Evolutionary conservation across 1,140 invertebrate species (phyloP), one percentile per base, ranked within the genome.

Genomic region (Drosophila kohkoa): DNA sequence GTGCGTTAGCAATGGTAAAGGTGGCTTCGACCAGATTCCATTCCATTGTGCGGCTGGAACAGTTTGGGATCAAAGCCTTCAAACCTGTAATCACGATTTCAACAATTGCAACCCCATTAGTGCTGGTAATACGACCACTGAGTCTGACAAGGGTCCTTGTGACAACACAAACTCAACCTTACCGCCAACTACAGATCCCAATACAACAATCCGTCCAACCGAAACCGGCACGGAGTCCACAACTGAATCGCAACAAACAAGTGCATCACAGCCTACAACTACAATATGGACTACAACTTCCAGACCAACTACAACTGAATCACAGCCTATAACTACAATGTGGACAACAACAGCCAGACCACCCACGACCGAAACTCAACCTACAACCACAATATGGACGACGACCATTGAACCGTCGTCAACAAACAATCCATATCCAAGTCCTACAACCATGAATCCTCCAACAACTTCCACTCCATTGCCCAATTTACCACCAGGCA

Each of bases 31-130:
- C 1, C 93, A 93, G 77, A 94, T 95, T 79, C 93, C 95, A 49
- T 96, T 95, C 83, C 92, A 92, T 54, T 96, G 95, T 82, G 95
- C 93, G 1, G 83, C 91, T 16, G 95, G 95, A 68, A 96, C 95
- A 1, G 94, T 95, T 32, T 96, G 95, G 95, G 95, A 96, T 91
- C 92, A 93, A 60, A 76, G 93, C 1, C 76, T 93, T 10, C 86
- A 93, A 68, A 93, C 93, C 1, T 96, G 95, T 79, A 96, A 96
- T 89, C 94, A 96, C 54, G 90, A 92, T 58, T 79, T 92, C 8
- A 83, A 92, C 28, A 92, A 76, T 38, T 92, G 90, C 46, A 85
- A 82, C 67, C 54, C 74, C 0, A 79, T 8, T 0, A 51, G 43
- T 13, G 13, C 43, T 16, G 57, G 35, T 32, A 57, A 11, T 41